A percentile compares a stretch with the other conserved stretches of the same genome.
Evolutionary conservation across 2,888 invertebrate genomes (phyloP).

Genomic region (Melinopterus prodromus): DNA sequence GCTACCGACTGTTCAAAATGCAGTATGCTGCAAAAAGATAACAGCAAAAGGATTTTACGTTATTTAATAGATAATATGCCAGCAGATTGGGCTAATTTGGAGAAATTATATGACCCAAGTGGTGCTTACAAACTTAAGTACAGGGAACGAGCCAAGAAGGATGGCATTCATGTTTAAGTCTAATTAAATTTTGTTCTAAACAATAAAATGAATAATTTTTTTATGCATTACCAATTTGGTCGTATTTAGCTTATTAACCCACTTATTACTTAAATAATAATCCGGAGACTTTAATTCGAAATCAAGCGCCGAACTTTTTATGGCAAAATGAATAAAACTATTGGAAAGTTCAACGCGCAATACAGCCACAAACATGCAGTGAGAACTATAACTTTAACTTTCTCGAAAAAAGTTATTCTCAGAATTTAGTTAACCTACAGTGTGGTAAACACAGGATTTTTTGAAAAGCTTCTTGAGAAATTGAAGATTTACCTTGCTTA

Average conservation of each 20-base stretch:
- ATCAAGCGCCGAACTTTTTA: too few relatives aligned
- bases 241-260: neutral
- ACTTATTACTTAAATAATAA: too few relatives aligned
- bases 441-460: too few relatives aligned
- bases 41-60: constrained; percentile 68
- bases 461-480: too few relatives aligned
- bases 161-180: constrained; percentile 39
- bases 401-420: too few relatives aligned
- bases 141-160: constrained; percentile 41
- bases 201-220: neutral
- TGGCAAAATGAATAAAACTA: too few relatives aligned
- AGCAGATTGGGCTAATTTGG: constrained; percentile 70
- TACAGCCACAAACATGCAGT: too few relatives aligned
- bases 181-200: neutral
- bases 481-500: too few relatives aligned
- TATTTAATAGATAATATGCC: constrained; percentile 69
- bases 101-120: constrained; percentile 69
- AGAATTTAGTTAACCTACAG: too few relatives aligned
- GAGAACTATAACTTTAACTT: too few relatives aligned
- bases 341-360: too few relatives aligned
- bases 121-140: constrained; percentile 51
- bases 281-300: too few relatives aligned
- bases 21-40: constrained; percentile 65
- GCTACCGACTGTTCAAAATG: constrained; percentile 71
- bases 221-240: neutral